Base-by-base conservation (phyloP, 1,140 invertebrate genomes). In the Drosophila watanabei region DNA sequence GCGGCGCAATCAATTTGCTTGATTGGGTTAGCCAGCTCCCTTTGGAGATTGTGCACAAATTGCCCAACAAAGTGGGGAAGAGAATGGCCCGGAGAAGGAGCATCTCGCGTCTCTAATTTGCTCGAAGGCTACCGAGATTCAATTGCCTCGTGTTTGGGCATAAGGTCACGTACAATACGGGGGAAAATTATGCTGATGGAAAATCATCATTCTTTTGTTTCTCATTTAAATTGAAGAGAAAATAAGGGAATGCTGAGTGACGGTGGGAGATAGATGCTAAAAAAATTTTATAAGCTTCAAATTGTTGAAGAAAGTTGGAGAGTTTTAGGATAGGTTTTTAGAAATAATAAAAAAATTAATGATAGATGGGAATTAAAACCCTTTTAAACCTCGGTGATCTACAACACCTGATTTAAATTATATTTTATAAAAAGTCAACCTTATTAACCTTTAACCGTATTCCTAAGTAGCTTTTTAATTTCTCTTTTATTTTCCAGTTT, bases 1-100 rank as follows among this genome's bases (percentile, higher is more conserved):
- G 57, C 75, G 39, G 45, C 52, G 65, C 75, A 78, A 75, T 66
- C 84, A 88, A 88, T 88, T 88, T 84, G 48, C 68, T 51, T 84
- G 86, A 88, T 88, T 88, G 79, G 85, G 82, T 88, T 80, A 78
- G 64, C 51, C 77, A 78, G 64, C 51, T 56, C 52, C 52, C 52
- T 56, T 86, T 71, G 32, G 51, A 49, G 80, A 75, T 75, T 56
- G 39, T 46, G 30, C 57, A 58, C 80, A 89, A 88, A 89, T 83
- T 88, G 85, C 32, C 68, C 52, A 83, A 75, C 64, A 84, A 80
- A 80, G 62, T 80, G 63, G 58, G 9, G 41, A 41, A 59, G 41
- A 62, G 72, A 75, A 69, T 75, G 63, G 58, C 37, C 51, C 20
- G 49, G 32, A 39, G 37, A 28, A 57, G 65, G 65, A 71, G 68